These are phyloP conservation scores for Scylla paramamosain DNA, from an alignment of 1,140 invertebrate genomes.

Conservation along the genomic window DNA sequence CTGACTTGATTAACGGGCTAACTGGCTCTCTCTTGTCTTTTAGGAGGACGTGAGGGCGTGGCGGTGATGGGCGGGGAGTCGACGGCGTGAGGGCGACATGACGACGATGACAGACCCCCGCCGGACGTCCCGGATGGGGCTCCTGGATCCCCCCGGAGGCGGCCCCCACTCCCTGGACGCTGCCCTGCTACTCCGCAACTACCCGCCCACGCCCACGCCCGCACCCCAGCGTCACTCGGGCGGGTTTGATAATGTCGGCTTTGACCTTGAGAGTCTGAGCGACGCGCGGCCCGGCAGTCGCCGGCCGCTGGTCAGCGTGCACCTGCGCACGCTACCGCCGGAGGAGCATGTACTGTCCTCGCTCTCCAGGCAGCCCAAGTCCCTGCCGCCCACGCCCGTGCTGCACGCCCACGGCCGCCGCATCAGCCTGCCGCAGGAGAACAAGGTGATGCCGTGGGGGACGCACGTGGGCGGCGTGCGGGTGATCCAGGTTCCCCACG, in stretches of 20 bases:
- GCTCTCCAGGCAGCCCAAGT: slow-evolving; percentile 63
- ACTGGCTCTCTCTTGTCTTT: not conserved
- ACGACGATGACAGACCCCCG: slow-evolving; percentile 53
- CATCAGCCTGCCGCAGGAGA: not conserved
- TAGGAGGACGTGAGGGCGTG: not conserved
- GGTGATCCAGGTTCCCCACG: slow-evolving; percentile 15
- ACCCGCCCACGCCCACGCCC: slow-evolving; percentile 44
- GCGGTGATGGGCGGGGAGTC: slow-evolving; percentile 29
- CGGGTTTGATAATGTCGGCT: slow-evolving; percentile 63
- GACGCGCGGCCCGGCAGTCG: slow-evolving; percentile 49
- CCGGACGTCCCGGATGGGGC: slow-evolving; percentile 54
- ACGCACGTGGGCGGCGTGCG: slow-evolving; percentile 35
- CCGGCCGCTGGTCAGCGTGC: slow-evolving; percentile 52
- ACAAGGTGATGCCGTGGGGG: not conserved
- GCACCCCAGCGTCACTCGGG: slow-evolving; percentile 45
- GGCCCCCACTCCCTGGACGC: slow-evolving; percentile 62
- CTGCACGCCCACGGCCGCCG: slow-evolving; percentile 38
- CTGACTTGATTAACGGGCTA: not conserved
- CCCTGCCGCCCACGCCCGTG: slow-evolving; percentile 61
- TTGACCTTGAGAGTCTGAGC: slow-evolving; percentile 55
- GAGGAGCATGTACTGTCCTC: slow-evolving; percentile 63
- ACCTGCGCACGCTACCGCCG: slow-evolving; percentile 51
- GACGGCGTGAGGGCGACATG: slow-evolving; percentile 40
- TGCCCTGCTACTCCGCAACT: slow-evolving; percentile 53
- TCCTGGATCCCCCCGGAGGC: slow-evolving; percentile 51